Base-by-base conservation (phyloP, 2,888 invertebrate genomes). In the Yponomeuta cagnagella region DNA sequence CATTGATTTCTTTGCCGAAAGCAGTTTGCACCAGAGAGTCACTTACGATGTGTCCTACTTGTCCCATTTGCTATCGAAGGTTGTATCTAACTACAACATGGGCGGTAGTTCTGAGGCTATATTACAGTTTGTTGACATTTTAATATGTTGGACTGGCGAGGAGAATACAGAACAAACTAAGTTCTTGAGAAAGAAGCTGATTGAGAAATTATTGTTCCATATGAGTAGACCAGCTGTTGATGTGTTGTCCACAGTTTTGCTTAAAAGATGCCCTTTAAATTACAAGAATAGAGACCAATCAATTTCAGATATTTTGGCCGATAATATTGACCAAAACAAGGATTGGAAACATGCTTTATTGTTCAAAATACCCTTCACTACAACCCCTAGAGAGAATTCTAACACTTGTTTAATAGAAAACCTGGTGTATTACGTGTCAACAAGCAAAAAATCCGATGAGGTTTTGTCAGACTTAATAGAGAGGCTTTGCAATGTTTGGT, bases 321-420 rank as follows among this genome's bases (percentile, higher is more conserved):
- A 93, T 70, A 88, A 87, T 72, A 86, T 93, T 3, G 81, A 93
- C 8, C 79, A 84, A 1, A 93, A 87, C 69, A 86, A 90, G 2
- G 90, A 94, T 75, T 97, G 96, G 96, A 93, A 93, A 67, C 95
- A 95, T 76, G 93, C 94, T 48, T 81, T 97, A 0, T 79, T 79
- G 0, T 83, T 80, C 52, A 87, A 86, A 75, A 81, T 90, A 70
- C 90, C 90, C 0, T 85, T 88, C 48, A 85, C 83, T 69, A 76
- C 82, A 6, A 82, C 93, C 90, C 74, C 94, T 82, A 74, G 95
- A 93, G 89, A 93, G 94, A 80, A 94, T 93, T 92, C 93, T 70
- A 82, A 90, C 30, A 87, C 93, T 0, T 85, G 81, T 10, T 81
- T 95, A 2, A 83, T 94, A 0, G 90, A 93, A 68, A 95, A 95